A percentile compares a stretch with the other conserved stretches of the same genome.
Evolutionary conservation across 2,888 invertebrate genomes (phyloP).

Genomic region (Ectemnius continuus): DNA sequence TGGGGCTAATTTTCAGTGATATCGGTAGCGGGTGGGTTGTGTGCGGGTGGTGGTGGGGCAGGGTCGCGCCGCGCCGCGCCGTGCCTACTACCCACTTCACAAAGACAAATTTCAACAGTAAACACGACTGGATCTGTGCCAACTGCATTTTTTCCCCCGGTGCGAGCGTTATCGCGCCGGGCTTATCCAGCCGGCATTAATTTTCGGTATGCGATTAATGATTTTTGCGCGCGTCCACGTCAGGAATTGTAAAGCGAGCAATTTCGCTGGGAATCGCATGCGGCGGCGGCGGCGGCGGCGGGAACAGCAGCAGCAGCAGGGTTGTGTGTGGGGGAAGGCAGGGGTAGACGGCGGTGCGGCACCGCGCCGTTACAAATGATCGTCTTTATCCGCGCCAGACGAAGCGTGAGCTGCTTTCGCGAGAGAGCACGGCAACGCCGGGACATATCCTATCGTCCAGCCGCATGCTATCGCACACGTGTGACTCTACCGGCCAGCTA

Average conservation of each 20-base stretch:
- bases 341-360: too few species aligned
- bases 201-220: constrained; percentile 60
- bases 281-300: background rate
- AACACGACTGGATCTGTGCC: constrained; percentile 65
- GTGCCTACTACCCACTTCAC: constrained; percentile 49
- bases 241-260: constrained; percentile 26
- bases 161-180: constrained; percentile 58
- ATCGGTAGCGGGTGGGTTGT: constrained; percentile 14
- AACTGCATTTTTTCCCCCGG: constrained; percentile 56
- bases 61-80: constrained; percentile 38
- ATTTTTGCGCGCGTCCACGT: constrained; percentile 46
- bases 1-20: too few species aligned
- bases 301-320: background rate
- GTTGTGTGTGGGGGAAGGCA: too few species aligned
- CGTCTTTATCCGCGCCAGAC: background rate
- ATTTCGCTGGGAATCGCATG: constrained; percentile 8
- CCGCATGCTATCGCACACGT: too few species aligned
- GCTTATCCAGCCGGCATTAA: constrained; percentile 63
- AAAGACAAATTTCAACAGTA: constrained; percentile 66
- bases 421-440: too few species aligned
- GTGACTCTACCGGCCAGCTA: too few species aligned
- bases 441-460: too few species aligned
- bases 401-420: too few species aligned
- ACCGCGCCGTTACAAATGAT: constrained; percentile 1
- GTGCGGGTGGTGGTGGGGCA: constrained; percentile 40